These are phyloP conservation scores for Drosophila nr. perissopoda DNA, from an alignment of 2,888 invertebrate genomes.

Conservation along the genomic window DNA sequence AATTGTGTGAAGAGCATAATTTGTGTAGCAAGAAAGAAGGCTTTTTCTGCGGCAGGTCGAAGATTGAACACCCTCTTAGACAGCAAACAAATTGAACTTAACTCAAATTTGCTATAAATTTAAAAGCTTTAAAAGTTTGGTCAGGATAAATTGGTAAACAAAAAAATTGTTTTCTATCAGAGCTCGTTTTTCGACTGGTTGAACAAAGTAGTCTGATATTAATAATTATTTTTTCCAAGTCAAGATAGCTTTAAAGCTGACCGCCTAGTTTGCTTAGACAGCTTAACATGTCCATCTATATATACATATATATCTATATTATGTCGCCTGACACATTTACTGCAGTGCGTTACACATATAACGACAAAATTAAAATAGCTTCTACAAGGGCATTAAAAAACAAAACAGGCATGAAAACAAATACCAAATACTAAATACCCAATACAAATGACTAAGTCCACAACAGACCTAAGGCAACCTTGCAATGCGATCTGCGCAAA, in stretches of 20 bases:
- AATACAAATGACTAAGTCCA: constrained; percentile 16
- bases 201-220: background rate
- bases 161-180: background rate
- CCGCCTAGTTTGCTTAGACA: background rate
- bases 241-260: too few species aligned
- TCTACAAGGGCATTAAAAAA: constrained; percentile 10
- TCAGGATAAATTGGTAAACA: background rate
- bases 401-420: constrained; percentile 13
- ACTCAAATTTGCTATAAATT: background rate
- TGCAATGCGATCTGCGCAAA: constrained; percentile 44
- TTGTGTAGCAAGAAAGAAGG: background rate
- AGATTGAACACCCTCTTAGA: background rate
- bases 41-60: background rate
- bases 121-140: background rate
- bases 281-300: background rate
- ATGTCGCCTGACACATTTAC: background rate
- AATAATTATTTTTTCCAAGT: background rate
- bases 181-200: background rate
- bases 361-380: background rate
- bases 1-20: constrained; percentile 35
- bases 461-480: constrained; percentile 52
- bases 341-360: background rate
- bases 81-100: background rate
- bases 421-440: constrained; percentile 29
- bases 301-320: background rate